A percentile compares a stretch with the other conserved stretches of the same genome.
Evolutionary conservation across 2,888 invertebrate species (phyloP).

Genomic region (Cosmorhoe ocellata): DNA sequence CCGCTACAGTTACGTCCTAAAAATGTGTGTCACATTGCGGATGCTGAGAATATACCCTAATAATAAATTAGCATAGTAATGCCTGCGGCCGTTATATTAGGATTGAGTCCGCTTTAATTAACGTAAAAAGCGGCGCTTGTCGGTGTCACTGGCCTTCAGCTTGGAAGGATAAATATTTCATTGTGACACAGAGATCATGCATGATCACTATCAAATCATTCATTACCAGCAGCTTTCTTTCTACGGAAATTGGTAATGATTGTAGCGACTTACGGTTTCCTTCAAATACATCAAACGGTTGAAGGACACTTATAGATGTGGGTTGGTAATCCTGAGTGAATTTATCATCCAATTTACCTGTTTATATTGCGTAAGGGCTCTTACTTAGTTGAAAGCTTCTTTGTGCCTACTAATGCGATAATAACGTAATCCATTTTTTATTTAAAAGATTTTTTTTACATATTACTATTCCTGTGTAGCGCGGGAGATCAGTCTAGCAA

Average conservation of each 20-base stretch:
- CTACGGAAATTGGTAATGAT: constrained; percentile 16
- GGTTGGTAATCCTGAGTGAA: background rate
- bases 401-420: too few species aligned
- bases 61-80: constrained; percentile 81
- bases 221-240: constrained; percentile 18
- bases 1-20: constrained; percentile 77
- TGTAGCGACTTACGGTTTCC: constrained; percentile 15
- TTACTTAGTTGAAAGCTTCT: background rate
- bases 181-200: constrained; percentile 31
- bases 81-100: constrained; percentile 73
- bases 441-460: too few species aligned
- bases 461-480: too few species aligned
- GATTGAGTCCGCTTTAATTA: constrained; percentile 76
- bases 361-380: too few species aligned
- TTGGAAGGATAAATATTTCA: constrained; percentile 44
- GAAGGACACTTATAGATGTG: constrained; percentile 8
- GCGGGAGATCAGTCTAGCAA: too few species aligned
- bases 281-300: constrained; percentile 13
- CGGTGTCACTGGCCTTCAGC: constrained; percentile 71
- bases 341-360: background rate
- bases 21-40: constrained; percentile 80
- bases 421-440: too few species aligned
- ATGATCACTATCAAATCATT: constrained; percentile 28
- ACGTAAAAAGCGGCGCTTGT: constrained; percentile 66
- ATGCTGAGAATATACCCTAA: constrained; percentile 78